Evolutionary conservation across 1,140 invertebrate species (phyloP).

Genomic region (Dreissena polymorpha): DNA sequence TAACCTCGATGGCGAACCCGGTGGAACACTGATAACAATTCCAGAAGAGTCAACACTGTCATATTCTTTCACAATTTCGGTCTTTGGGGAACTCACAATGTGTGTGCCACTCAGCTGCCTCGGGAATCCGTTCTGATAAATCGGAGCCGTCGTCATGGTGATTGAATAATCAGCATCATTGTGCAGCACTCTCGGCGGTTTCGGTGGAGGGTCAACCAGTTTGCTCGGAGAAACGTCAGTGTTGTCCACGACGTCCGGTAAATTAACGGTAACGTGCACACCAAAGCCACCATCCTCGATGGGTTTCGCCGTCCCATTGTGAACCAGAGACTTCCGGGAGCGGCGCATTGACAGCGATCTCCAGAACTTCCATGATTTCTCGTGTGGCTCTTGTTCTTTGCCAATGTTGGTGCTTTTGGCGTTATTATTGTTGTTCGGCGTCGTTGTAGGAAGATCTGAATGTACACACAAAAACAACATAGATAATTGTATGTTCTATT

Average conservation of each 20-base stretch:
- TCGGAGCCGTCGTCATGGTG: constrained; percentile 59
- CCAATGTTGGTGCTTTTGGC: neutral
- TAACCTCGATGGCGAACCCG: neutral
- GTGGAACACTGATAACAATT: neutral
- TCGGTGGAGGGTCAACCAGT: constrained; percentile 70
- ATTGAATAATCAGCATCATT: no score
- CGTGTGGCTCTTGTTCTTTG: neutral
- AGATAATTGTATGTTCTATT: no score
- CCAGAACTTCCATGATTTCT: constrained; percentile 51
- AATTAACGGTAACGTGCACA: neutral
- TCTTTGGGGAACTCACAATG: neutral
- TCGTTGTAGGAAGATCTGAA: constrained; percentile 38
- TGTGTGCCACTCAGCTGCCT: constrained; percentile 39
- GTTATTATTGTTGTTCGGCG: constrained; percentile 48
- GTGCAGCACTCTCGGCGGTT: constrained; percentile 67
- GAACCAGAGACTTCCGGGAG: neutral
- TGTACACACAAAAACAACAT: neutral
- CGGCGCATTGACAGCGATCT: constrained; percentile 35
- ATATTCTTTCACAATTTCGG: constrained; percentile 18
- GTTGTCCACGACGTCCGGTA: constrained; percentile 67
- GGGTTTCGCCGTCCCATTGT: no score
- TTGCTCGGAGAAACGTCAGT: constrained; percentile 58
- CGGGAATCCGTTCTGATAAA: constrained; percentile 15
- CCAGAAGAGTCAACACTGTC: constrained; percentile 38
- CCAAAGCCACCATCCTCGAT: neutral